Evolutionary conservation across 2,113 vertebrate genomes (phyloP), one percentile per base, ranked within the genome.

Genomic region (Mugil cephalus): DNA sequence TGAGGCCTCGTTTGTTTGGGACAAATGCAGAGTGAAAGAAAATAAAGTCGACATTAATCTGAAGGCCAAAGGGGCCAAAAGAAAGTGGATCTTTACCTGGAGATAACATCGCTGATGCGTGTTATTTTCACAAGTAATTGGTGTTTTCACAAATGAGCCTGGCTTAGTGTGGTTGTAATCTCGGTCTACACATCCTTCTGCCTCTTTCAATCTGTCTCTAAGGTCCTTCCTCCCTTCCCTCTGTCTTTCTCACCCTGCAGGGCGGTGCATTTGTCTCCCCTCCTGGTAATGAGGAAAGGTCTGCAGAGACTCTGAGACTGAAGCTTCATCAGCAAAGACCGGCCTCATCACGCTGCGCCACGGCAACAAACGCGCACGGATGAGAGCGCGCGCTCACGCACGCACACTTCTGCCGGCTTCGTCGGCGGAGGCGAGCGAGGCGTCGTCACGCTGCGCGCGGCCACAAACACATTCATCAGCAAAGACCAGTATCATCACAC

Each of bases 321-420:
- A 80, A 82, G 87, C 88, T 85, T 89, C 84, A 91, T 90, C 88
- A 90, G 87, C 90, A 90, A 79, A 88, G 82, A 86, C 82, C 70
- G 18, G 76, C 48, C 78, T 73, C 76, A 83, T 87, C 87, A 67
- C 46, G 76, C 84, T 77, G 80, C 39, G 45, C 61, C 18, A 18
- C 9, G 21, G 65, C 70, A 75, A 64, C 70, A 79, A 14, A 68
- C 51, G 68, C 56, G 76, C 34, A 62, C 10, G n/a, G 9, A 65
- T 2, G 51, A 10, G 65, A 14, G 24, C 52, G 17, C 8, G 52
- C 36, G 43, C 61, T 52, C 10, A 50, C 15, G 51, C 12, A 24
- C 50, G 51, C 38, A 39, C 21, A 58, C 24, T 35, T 54, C 14
- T 34, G 35, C 79, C 43, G 70, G 79, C 71, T 74, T 73, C 58